phyloP scores from a whole-genome alignment of 1,140 invertebrate genomes.

The Pogonomyrmex californicus region DNA sequence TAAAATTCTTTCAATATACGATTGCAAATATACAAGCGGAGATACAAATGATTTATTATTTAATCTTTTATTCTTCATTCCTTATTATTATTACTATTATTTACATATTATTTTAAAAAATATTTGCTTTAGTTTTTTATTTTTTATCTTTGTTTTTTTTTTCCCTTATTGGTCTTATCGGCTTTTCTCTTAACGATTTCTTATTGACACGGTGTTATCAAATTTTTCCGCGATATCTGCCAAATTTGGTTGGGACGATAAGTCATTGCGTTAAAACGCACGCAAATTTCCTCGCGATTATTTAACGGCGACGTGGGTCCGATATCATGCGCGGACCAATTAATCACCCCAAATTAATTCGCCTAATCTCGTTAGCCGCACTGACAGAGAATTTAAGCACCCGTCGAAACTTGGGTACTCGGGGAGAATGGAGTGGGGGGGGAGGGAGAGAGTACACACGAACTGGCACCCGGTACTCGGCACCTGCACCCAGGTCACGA shows the following conservation, averaged over 20 bases:
- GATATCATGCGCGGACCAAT: constrained; percentile 25
- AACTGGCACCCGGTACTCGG: background rate
- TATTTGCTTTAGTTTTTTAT: too few relatives aligned
- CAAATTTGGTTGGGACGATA: background rate
- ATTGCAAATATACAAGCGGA: background rate
- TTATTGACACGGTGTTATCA: background rate
- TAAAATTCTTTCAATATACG: background rate
- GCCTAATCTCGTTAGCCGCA: constrained; percentile 56
- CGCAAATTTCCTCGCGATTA: constrained; percentile 13
- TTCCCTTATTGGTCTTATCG: background rate
- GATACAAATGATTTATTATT: too few relatives aligned
- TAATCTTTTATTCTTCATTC: too few relatives aligned
- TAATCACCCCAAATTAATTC: constrained; percentile 59
- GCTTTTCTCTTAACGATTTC: too few relatives aligned
- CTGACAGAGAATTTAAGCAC: constrained; percentile 61
- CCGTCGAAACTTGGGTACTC: constrained; percentile 49
- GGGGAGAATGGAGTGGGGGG: background rate
- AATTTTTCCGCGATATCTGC: background rate
- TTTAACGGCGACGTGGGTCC: background rate
- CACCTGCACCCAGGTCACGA: constrained; percentile 63
- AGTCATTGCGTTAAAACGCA: background rate
- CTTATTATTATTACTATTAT: background rate
- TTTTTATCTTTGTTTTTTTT: background rate
- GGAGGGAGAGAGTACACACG: background rate
- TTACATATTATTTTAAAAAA: background rate